phyloP scores from a whole-genome alignment of 1,140 invertebrate species.

The Drosophila micromelanica region DNA sequence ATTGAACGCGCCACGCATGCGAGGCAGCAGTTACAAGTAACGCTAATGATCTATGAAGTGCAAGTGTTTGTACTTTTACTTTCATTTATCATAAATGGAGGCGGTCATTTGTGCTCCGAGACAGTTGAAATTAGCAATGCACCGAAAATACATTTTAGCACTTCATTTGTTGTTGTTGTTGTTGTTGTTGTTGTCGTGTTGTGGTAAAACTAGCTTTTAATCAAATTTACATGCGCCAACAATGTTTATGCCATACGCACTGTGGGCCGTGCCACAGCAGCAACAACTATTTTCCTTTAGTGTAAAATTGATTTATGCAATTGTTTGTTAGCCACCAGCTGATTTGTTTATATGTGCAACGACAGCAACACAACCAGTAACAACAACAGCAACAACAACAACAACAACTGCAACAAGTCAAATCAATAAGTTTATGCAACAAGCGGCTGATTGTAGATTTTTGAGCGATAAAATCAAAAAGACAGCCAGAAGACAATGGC shows the following conservation, averaged over 20 bases:
- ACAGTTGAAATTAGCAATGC: slow-evolving; percentile 69
- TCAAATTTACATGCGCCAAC: slow-evolving; percentile 74
- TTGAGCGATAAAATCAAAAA: slow-evolving; percentile 66
- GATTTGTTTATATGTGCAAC: slow-evolving; percentile 76
- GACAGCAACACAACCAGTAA: slow-evolving; percentile 42
- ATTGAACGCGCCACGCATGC: slow-evolving; percentile 64
- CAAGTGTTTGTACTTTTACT: slow-evolving; percentile 78
- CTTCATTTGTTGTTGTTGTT: slow-evolving; percentile 59
- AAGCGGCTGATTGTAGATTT: slow-evolving; percentile 55
- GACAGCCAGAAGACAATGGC: slow-evolving; percentile 67
- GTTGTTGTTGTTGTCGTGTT: slow-evolving; percentile 23
- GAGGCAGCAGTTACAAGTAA: slow-evolving; percentile 26
- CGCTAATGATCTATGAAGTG: slow-evolving; percentile 81
- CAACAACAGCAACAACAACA: slow-evolving; percentile 16
- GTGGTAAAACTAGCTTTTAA: slow-evolving; percentile 78
- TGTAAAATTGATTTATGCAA: slow-evolving; percentile 82
- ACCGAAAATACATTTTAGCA: slow-evolving; percentile 67
- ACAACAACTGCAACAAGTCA: slow-evolving; percentile 47
- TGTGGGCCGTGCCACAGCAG: slow-evolving; percentile 56
- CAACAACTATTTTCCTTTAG: slow-evolving; percentile 28
- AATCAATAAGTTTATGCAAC: slow-evolving; percentile 81
- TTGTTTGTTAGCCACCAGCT: slow-evolving; percentile 73
- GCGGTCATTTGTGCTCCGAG: slow-evolving; percentile 63
- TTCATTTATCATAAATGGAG: slow-evolving; percentile 81
- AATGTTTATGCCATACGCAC: slow-evolving; percentile 65